Percentiles rank a stretch among this genome's conserved stretches.
phyloP scores from a whole-genome alignment of 2,113 vertebrate species.

The Eubucco bourcierii region DNA sequence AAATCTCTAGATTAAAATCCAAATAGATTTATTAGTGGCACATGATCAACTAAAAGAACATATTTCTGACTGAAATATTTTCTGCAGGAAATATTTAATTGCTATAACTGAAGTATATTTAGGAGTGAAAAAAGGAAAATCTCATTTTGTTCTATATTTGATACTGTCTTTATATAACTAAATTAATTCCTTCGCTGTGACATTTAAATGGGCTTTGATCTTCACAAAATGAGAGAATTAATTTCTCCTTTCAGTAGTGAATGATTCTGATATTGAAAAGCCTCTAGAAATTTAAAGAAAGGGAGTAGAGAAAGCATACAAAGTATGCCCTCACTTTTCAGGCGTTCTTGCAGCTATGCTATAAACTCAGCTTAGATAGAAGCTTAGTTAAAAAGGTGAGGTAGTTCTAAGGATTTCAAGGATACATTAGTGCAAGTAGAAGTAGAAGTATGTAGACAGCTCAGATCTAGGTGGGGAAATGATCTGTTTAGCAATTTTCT shows the following conservation, averaged over 20 bases:
- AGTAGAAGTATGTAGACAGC: neutral
- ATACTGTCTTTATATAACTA: neutral
- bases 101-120: neutral
- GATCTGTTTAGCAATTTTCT: neutral
- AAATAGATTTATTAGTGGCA: neutral
- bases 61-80: slow-evolving; percentile 1
- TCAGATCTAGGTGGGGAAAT: neutral
- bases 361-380: neutral
- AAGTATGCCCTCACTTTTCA: neutral
- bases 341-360: neutral
- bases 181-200: neutral
- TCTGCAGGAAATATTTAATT: slow-evolving; percentile 4
- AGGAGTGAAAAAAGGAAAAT: neutral
- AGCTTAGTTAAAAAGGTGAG: neutral
- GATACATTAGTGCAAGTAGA: neutral
- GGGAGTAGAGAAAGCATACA: neutral
- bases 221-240: slow-evolving; percentile 10
- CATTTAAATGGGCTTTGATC: slow-evolving; percentile 4
- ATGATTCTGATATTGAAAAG: neutral
- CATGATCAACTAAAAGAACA: neutral
- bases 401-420: neutral
- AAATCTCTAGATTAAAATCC: neutral
- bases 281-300: neutral
- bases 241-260: slow-evolving; percentile 3
- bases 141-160: neutral